Evolutionary conservation across 2,113 vertebrate species (phyloP), one percentile per base, ranked within the genome.

Genomic region (Clinocottus analis): DNA sequence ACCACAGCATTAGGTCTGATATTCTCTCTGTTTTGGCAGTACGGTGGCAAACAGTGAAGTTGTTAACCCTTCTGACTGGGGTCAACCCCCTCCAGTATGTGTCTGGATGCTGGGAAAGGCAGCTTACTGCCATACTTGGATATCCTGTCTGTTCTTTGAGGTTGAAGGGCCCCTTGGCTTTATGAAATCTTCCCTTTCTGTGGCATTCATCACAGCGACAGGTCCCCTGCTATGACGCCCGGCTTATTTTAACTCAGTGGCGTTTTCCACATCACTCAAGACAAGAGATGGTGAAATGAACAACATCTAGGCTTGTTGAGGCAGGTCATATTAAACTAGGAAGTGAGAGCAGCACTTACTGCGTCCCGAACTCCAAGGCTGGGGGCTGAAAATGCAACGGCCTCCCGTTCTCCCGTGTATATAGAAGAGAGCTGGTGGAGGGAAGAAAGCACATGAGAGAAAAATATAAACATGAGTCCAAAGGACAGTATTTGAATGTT

Each of bases 311-410:
- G 59, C 39, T 43, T 75, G 64, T 81, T 60, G 35, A 17, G 21
- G 12, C 67, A 61, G 0, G 19, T 63, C 21, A 39, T n/a, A 55
- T 41, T 35, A 70, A 47, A 85, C 6, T 1, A 47, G 5, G 21
- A 66, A 69, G 61, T 60, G 72, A 75, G 31, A 79, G 45, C 16
- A 55, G 63, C 16, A 97, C 98, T 97, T 93, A 99, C 98, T 99
- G 98, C 77, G 94, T 93, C 91, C 97, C 97, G 91, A 99, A 99
- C 93, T 98, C 96, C 91, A 99, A 86, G 79, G 93, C 92, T 71
- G 97, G 95, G 0, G 98, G 98, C 87, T 97, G 96, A 90, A 99
- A 97, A 94, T 94, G 94, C 91, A 99, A 93, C 55, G 94, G 95
- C 90, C 93, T 97, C 88, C 95, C 95, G 92, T 90, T 95, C 82